A percentile compares a stretch with the other conserved stretches of the same genome.
phyloP scores from a whole-genome alignment of 2,888 invertebrate genomes.

The Dasypogon diadema region DNA sequence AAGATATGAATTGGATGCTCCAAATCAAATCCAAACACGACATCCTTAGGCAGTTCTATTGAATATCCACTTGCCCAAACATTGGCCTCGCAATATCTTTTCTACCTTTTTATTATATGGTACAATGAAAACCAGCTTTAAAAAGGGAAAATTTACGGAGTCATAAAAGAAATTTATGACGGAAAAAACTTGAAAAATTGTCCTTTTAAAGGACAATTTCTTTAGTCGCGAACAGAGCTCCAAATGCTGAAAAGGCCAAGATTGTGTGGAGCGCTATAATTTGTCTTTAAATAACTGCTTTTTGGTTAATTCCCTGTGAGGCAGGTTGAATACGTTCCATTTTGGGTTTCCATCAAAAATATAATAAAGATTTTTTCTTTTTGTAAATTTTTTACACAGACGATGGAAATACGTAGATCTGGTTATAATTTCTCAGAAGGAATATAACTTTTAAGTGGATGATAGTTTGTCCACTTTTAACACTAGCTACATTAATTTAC shows the following conservation, averaged over 20 bases:
- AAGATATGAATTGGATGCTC: too few relatives aligned
- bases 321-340: not conserved
- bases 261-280: conserved; percentile 2
- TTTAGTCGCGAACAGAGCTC: not conserved
- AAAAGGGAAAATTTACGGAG: conserved; percentile 25
- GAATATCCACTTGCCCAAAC: too few relatives aligned
- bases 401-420: too few relatives aligned
- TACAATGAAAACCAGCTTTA: conserved; percentile 21
- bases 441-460: too few relatives aligned
- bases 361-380: too few relatives aligned
- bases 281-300: conserved; percentile 1
- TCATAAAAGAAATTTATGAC: conserved; percentile 32
- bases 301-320: conserved; percentile 3
- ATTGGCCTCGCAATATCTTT: not conserved
- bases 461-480: too few relatives aligned
- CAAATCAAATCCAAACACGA: too few relatives aligned
- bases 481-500: too few relatives aligned
- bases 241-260: not conserved
- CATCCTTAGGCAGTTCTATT: too few relatives aligned
- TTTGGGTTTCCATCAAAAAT: too few relatives aligned
- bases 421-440: too few relatives aligned
- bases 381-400: not conserved
- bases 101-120: not conserved
- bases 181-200: conserved; percentile 22
- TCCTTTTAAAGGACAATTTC: conserved; percentile 21